These are phyloP conservation scores for Probosciger aterrimus DNA, from an alignment of 2,113 vertebrate species.

Conservation along the genomic window DNA sequence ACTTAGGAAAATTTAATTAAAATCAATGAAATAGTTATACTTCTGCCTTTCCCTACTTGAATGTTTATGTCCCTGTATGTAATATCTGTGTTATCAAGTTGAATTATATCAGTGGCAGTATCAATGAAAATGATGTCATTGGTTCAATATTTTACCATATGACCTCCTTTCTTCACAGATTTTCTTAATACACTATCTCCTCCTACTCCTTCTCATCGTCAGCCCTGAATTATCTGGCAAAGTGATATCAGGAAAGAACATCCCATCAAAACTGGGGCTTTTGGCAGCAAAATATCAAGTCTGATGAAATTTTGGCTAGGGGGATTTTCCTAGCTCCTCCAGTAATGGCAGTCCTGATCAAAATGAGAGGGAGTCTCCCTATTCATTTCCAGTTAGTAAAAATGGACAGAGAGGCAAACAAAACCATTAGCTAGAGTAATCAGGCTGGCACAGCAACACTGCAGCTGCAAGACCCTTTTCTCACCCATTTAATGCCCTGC, in stretches of 20 bases:
- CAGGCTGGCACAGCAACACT: not conserved
- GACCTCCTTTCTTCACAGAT: conserved; percentile 21
- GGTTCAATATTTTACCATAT: conserved; percentile 36
- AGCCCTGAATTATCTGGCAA: not conserved
- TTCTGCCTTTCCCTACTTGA: not conserved
- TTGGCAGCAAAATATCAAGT: not conserved
- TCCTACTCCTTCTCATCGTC: not conserved
- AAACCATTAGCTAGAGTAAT: not conserved
- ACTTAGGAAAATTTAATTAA: conserved; percentile 66
- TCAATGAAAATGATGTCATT: conserved; percentile 52
- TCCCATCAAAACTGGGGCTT: not conserved
- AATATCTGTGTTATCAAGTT: conserved; percentile 58
- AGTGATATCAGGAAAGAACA: not conserved
- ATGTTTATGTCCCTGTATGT: conserved; percentile 46
- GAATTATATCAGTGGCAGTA: conserved; percentile 28
- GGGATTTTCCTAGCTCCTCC: not conserved
- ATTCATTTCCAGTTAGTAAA: not conserved
- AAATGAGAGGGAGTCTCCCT: not conserved
- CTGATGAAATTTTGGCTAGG: not conserved
- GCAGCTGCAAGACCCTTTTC: not conserved
- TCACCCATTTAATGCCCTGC: not conserved
- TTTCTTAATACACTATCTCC: conserved; percentile 17
- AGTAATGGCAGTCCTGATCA: not conserved
- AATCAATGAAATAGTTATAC: conserved; percentile 65
- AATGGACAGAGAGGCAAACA: not conserved